Conservation (phyloP, 1,140 invertebrate species). For the Macrosteles quadrilineatus region DNA sequence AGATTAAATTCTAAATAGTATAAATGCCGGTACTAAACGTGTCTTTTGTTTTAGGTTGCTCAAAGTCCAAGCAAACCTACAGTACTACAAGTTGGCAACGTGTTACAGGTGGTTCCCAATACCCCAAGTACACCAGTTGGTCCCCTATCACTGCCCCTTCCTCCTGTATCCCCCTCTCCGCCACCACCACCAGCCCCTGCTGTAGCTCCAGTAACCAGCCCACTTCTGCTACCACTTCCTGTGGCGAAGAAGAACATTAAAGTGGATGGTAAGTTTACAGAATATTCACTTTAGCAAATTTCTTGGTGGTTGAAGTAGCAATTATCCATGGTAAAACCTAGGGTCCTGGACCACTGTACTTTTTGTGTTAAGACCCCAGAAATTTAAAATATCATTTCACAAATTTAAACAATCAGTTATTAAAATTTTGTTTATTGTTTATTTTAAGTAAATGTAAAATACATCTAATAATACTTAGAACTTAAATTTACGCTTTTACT, state of each 20-base stretch:
- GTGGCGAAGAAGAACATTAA: conserved; percentile 17
- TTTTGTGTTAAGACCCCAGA: too few species aligned
- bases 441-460: too few species aligned
- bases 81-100: conserved; percentile 43
- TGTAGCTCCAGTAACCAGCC: not conserved
- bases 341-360: too few species aligned
- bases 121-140: not conserved
- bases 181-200: conserved; percentile 26
- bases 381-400: too few species aligned
- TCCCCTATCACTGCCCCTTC: conserved; percentile 9
- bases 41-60: too few species aligned
- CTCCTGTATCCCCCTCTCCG: not conserved
- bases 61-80: too few species aligned
- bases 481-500: too few species aligned
- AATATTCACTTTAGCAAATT: conserved; percentile 4
- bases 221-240: conserved; percentile 15
- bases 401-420: too few species aligned
- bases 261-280: conserved; percentile 9
- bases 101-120: conserved; percentile 39
- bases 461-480: too few species aligned
- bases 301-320: conserved; percentile 2
- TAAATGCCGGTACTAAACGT: too few species aligned
- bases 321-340: not conserved
- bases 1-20: too few species aligned
- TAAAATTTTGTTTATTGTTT: too few species aligned